Conservation (phyloP, 2,113 vertebrate species). For the Prunella fulvescens region DNA sequence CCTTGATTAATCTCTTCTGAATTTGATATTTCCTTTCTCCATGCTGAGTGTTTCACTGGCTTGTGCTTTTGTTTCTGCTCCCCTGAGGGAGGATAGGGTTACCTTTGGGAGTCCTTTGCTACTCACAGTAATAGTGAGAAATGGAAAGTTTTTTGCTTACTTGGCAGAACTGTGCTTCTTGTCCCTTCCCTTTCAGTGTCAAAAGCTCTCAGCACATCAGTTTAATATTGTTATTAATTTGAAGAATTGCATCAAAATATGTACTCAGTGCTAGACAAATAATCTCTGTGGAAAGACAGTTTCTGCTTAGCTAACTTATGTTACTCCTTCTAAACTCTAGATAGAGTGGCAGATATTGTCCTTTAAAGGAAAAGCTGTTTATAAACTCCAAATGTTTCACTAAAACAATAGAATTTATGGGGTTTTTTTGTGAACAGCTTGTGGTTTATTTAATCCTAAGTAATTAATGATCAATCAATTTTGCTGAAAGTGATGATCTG, state of each 20-base stretch:
- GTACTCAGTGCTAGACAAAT: background rate
- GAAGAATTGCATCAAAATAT: background rate
- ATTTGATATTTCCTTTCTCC: slow-evolving; percentile 4
- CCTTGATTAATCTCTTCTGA: background rate
- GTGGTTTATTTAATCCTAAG: background rate
- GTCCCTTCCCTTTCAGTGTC: background rate
- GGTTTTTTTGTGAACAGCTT: background rate
- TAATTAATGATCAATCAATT: background rate
- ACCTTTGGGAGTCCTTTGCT: slow-evolving; percentile 27
- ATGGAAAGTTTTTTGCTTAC: slow-evolving; percentile 23
- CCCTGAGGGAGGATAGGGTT: slow-evolving; percentile 12
- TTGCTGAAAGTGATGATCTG: background rate
- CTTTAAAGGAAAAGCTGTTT: background rate
- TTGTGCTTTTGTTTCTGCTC: slow-evolving; percentile 21
- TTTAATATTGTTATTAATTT: background rate
- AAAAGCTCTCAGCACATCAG: background rate
- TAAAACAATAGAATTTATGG: background rate
- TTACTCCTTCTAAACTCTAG: background rate
- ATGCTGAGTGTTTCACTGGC: background rate
- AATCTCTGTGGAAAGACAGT: background rate
- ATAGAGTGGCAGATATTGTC: background rate
- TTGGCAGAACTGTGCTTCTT: background rate
- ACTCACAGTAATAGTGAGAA: background rate
- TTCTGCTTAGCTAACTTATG: background rate
- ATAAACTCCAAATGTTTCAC: background rate